These are phyloP conservation scores for Drosophila kanapiae DNA, from an alignment of 1,140 invertebrate genomes.

Conservation along the genomic window DNA sequence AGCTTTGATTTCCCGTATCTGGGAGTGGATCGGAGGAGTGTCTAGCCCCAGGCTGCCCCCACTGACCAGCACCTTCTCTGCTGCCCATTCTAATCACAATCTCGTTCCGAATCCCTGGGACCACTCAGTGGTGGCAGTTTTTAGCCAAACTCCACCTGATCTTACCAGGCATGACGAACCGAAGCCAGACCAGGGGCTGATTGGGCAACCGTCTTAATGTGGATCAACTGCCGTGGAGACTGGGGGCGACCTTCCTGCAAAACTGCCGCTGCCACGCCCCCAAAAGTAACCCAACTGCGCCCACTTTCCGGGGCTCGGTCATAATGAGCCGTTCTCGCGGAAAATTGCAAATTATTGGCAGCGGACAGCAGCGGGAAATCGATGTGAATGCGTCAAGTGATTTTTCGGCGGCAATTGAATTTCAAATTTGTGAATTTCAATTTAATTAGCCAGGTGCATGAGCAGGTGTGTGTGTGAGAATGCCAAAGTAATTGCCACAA, in stretches of 20 bases:
- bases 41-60: neutral
- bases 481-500: constrained; percentile 69
- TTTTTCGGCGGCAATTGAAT: constrained; percentile 34
- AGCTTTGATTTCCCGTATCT: neutral
- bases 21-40: neutral
- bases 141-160: constrained; percentile 17
- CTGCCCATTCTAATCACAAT: neutral
- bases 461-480: constrained; percentile 28
- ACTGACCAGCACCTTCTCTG: neutral
- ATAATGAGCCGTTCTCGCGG: constrained; percentile 42
- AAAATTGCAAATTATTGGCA: constrained; percentile 60
- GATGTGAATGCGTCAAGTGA: constrained; percentile 58
- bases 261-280: constrained; percentile 27
- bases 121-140: neutral
- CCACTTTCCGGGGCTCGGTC: constrained; percentile 14
- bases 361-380: constrained; percentile 11
- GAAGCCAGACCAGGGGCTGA: constrained; percentile 2
- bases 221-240: constrained; percentile 23
- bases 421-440: constrained; percentile 28
- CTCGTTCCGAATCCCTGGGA: neutral
- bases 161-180: constrained; percentile 16
- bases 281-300: constrained; percentile 22
- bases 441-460: constrained; percentile 51
- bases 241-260: constrained; percentile 42
- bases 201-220: constrained; percentile 41